These are phyloP conservation scores for Protobothrops mucrosquamatus DNA, from an alignment of 2,113 vertebrate species.

Conservation along the genomic window DNA sequence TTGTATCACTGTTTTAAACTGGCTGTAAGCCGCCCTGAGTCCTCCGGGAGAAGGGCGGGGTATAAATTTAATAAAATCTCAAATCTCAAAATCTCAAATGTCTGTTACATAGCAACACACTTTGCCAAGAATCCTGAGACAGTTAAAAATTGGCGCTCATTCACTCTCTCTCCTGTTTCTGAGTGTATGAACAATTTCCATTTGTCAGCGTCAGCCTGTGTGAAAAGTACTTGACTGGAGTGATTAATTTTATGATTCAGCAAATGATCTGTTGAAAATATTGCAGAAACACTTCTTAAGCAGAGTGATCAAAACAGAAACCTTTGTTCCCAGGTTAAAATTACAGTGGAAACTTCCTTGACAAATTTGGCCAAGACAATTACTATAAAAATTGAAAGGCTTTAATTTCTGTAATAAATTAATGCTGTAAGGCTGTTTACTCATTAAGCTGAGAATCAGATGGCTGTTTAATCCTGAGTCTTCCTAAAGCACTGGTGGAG, in stretches of 20 bases:
- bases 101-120: conserved; percentile 12
- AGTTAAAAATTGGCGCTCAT: conserved; percentile 21
- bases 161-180: neutral
- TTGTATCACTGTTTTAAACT: too few relatives aligned
- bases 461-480: neutral
- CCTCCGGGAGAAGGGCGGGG: too few relatives aligned
- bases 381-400: neutral
- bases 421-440: neutral
- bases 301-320: neutral
- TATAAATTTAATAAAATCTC: too few relatives aligned
- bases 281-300: conserved; percentile 21
- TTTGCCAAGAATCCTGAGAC: conserved; percentile 20
- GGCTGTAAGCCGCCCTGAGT: too few relatives aligned
- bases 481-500: neutral
- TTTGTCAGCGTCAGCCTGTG: conserved; percentile 22
- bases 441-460: neutral
- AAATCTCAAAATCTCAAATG: too few relatives aligned
- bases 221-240: conserved; percentile 11
- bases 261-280: conserved; percentile 25
- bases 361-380: neutral
- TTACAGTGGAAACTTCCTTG: neutral
- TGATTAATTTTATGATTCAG: conserved; percentile 32
- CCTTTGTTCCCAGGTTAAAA: neutral
- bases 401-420: neutral
- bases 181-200: conserved; percentile 21